phyloP scores from a whole-genome alignment of 2,113 vertebrate genomes.

The Apus apus region DNA sequence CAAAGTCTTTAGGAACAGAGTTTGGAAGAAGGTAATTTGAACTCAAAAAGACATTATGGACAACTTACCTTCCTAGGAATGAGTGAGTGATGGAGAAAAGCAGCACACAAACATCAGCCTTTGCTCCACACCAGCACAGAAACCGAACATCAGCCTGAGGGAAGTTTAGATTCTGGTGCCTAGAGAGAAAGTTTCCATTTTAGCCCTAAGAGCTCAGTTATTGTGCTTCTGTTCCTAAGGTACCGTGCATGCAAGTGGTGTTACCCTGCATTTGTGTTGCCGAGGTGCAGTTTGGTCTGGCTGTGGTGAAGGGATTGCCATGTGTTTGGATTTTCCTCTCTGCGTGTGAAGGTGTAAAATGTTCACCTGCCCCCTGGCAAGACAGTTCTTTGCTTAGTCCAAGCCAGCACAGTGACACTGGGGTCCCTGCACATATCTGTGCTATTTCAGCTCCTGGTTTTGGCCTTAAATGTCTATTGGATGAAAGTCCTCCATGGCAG shows the following conservation, averaged over 20 bases:
- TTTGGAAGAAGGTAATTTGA: neutral
- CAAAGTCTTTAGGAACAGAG: neutral
- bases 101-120: neutral
- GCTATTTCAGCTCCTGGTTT: neutral
- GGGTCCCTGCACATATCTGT: too few relatives aligned
- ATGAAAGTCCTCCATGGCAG: neutral
- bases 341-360: neutral
- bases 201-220: neutral
- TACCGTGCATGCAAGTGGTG: accelerated
- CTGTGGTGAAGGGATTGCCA: neutral
- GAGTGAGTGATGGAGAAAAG: neutral
- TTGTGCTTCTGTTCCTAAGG: neutral
- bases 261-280: neutral
- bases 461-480: neutral
- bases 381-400: neutral
- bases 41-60: neutral
- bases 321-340: neutral
- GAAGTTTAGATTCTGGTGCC: neutral
- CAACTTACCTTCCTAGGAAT: neutral
- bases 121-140: accelerated
- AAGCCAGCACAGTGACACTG: neutral
- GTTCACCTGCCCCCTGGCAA: neutral
- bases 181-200: neutral
- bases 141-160: neutral
- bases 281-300: neutral